These are phyloP conservation scores for human (Homo sapiens) DNA, from an alignment of 2,113 vertebrate genomes.

Conservation along the genomic window DNA sequence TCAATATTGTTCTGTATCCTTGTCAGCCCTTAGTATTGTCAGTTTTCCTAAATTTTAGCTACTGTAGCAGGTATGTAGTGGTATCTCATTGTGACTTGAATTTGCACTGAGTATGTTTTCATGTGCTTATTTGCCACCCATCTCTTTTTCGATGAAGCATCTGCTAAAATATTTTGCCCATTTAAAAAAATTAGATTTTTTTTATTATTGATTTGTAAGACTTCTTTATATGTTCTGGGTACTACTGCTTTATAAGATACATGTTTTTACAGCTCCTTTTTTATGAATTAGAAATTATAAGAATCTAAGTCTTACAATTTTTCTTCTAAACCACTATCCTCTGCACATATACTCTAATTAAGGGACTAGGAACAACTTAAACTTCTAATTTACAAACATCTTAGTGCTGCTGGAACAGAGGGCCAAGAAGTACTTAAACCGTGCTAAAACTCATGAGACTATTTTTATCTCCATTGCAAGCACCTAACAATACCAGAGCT, in stretches of 20 bases:
- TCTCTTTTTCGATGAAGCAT: constrained; percentile 22
- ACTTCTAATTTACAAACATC: constrained; percentile 1
- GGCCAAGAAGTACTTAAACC: not conserved
- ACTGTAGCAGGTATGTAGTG: not conserved
- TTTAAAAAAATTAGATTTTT: not conserved
- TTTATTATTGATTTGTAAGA: constrained; percentile 32
- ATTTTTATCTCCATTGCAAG: constrained; percentile 52
- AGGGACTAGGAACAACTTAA: constrained; percentile 29
- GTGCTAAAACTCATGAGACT: constrained; percentile 1
- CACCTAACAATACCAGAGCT: not conserved
- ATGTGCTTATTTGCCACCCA: not conserved
- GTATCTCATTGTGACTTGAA: constrained; percentile 30
- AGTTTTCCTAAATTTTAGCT: constrained; percentile 41
- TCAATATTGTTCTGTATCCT: not conserved
- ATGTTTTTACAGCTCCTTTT: constrained; percentile 35
- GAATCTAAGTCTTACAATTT: constrained; percentile 7
- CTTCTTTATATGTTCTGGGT: constrained; percentile 46
- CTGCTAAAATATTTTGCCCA: constrained; percentile 15
- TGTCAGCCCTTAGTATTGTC: constrained; percentile 21
- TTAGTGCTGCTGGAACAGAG: not conserved
- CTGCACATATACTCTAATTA: not conserved
- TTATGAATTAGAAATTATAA: constrained; percentile 46
- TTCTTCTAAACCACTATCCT: not conserved
- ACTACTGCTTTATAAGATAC: constrained; percentile 7
- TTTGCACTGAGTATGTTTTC: constrained; percentile 30